Conservation (phyloP, 2,113 vertebrate species). For the Crotalus viridis region DNA sequence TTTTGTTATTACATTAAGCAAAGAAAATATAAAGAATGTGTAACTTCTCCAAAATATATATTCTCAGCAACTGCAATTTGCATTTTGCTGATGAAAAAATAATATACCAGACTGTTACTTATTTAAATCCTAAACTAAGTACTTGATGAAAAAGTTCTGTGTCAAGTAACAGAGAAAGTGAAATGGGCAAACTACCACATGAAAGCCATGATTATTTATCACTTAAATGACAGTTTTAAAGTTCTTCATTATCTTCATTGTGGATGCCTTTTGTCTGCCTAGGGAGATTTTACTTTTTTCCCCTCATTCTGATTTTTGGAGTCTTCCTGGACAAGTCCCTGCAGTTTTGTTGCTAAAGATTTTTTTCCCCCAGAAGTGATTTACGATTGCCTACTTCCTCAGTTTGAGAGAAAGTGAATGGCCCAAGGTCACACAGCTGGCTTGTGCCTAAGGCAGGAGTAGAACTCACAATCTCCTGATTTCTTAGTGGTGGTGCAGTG, state of each 20-base stretch:
- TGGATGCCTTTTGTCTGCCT: not conserved
- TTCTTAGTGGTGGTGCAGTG: not conserved
- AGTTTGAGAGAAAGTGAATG: not conserved
- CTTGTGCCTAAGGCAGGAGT: not conserved
- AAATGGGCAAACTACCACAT: not conserved
- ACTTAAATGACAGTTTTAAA: not conserved
- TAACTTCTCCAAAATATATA: not conserved
- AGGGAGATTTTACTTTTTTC: not conserved
- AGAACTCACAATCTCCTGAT: not conserved
- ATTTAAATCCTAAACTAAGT: not conserved
- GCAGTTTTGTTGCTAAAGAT: not conserved
- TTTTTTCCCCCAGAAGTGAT: not conserved
- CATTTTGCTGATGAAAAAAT: not conserved
- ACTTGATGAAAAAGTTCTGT: not conserved
- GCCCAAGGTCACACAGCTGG: not conserved
- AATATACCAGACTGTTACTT: not conserved
- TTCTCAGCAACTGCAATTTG: not conserved
- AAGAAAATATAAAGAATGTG: not conserved
- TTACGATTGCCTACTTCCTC: not conserved
- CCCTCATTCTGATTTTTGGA: not conserved
- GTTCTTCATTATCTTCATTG: not conserved
- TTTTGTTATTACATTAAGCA: not conserved
- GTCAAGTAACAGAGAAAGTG: not conserved
- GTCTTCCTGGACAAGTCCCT: not conserved
- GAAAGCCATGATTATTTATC: not conserved